Evolutionary conservation across 2,888 invertebrate species (phyloP).

Genomic region (Drosophila cognata): DNA sequence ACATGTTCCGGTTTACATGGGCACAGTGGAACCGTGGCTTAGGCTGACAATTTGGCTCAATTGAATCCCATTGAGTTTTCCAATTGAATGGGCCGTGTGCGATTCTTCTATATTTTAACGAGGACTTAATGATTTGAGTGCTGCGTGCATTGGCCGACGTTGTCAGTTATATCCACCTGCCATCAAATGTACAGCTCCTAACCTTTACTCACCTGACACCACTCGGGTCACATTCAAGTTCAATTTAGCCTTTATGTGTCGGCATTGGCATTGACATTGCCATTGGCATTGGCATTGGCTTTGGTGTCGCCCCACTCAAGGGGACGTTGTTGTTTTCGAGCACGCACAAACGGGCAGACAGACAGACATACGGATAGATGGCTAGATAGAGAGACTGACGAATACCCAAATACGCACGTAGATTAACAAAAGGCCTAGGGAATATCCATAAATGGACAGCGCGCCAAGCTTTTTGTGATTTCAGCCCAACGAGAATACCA

Average conservation of each 20-base stretch:
- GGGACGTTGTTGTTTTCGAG: slow-evolving; percentile 56
- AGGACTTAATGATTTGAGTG: slow-evolving; percentile 57
- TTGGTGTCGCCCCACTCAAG: slow-evolving; percentile 45
- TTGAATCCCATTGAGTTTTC: slow-evolving; percentile 65
- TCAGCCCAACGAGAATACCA: slow-evolving; percentile 64
- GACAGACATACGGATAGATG: slow-evolving; percentile 9
- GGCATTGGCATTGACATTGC: slow-evolving; percentile 40
- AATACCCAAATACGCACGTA: not conserved
- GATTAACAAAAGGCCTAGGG: slow-evolving; percentile 17
- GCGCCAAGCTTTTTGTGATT: slow-evolving; percentile 57
- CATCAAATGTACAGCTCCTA: slow-evolving; percentile 11
- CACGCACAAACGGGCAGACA: slow-evolving; percentile 32
- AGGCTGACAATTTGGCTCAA: slow-evolving; percentile 36
- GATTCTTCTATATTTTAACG: slow-evolving; percentile 49
- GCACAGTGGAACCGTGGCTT: not conserved
- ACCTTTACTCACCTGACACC: slow-evolving; percentile 27
- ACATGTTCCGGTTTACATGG: slow-evolving; percentile 35
- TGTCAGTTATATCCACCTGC: slow-evolving; percentile 32
- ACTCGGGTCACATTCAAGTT: slow-evolving; percentile 66
- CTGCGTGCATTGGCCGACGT: slow-evolving; percentile 27
- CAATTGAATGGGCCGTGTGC: slow-evolving; percentile 56
- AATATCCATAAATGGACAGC: slow-evolving; percentile 44
- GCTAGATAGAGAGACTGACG: not conserved
- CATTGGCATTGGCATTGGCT: slow-evolving; percentile 45
- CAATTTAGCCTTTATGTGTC: slow-evolving; percentile 75